Evolutionary conservation across 2,113 vertebrate genomes (phyloP).

Genomic region (Oxyruncus cristatus): DNA sequence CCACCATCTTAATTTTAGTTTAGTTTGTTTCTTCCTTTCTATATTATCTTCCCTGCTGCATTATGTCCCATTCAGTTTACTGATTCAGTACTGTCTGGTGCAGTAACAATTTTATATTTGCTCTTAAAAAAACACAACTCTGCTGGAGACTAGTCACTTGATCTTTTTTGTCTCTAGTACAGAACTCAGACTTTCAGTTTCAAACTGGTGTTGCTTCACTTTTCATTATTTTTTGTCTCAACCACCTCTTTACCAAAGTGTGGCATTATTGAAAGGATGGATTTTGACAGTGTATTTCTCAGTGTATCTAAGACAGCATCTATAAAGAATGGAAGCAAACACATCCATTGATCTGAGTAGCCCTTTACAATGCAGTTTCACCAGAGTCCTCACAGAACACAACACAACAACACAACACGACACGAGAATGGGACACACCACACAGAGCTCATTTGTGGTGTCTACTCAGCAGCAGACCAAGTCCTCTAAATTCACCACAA

Average conservation of each 20-base stretch:
- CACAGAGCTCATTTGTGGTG: background rate
- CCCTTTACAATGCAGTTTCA: background rate
- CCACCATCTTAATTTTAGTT: background rate
- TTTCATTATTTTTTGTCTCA: background rate
- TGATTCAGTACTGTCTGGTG: background rate
- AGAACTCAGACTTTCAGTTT: background rate
- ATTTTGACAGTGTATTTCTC: background rate
- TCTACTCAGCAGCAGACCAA: background rate
- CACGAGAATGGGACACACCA: background rate
- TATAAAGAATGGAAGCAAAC: background rate
- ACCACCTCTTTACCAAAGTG: background rate
- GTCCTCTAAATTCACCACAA: background rate
- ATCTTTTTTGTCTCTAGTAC: background rate
- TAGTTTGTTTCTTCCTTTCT: background rate
- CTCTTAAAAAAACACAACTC: background rate
- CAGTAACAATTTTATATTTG: background rate
- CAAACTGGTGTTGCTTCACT: background rate
- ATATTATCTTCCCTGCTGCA: background rate
- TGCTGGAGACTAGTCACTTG: background rate
- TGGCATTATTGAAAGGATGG: background rate
- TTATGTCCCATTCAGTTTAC: background rate
- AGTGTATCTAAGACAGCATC: too few relatives aligned
- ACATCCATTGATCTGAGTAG: fast-evolving
- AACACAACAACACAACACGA: background rate
- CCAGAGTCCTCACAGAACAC: background rate